Base-by-base conservation (phyloP, 2,888 invertebrate genomes). In the Megalurothrips usitatus region DNA sequence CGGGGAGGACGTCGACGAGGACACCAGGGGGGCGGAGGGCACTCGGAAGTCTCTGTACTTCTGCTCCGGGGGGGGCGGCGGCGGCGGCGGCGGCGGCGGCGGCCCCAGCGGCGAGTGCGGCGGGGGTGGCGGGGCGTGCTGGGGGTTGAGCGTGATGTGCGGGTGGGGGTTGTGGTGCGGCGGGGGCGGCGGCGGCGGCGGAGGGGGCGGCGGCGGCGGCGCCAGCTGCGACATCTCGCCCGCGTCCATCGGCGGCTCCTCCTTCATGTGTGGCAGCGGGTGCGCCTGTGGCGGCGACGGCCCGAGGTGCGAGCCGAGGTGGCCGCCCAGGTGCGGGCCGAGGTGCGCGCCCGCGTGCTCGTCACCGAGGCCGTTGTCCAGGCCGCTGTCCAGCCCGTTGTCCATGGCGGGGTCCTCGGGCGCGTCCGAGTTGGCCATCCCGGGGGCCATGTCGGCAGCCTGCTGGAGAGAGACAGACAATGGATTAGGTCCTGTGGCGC, bases 1-100 rank as follows among this genome's bases (percentile, higher is more conserved):
- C 68, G 68, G 68, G 9, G 68, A 75, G 26, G 68, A 75, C 26
- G 68, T 75, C 26, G 68, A 75, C 68, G 68, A 75, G 9, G 68
- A 75, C 68, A 75, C 68, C 23, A 75, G 26, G 23, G 68, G 68
- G 23, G 68, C 68, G 23, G 68, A 26, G 23, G 68, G 68, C 23
- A 75, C 68, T 23, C 68, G 23, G 68, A 75, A 75, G 68, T 75
- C 68, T 23, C 68, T 75, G 68, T 75, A 75, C 68, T 75, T 75
- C 12, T 23, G 68, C 26, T 75, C 68, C 14, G 58, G 34, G 58
- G 58, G 68, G 26, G 68, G 68, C 23, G 68, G 68, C 0, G 68
- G 68, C 68, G 68, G 68, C 68, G 68, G 68, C 23, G 68, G 68
- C 0, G 68, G 68, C 68, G 68, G 68, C 68, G 58, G 58, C 14